Evolutionary conservation across 2,888 invertebrate genomes (phyloP).

Genomic region (Acleris literana): DNA sequence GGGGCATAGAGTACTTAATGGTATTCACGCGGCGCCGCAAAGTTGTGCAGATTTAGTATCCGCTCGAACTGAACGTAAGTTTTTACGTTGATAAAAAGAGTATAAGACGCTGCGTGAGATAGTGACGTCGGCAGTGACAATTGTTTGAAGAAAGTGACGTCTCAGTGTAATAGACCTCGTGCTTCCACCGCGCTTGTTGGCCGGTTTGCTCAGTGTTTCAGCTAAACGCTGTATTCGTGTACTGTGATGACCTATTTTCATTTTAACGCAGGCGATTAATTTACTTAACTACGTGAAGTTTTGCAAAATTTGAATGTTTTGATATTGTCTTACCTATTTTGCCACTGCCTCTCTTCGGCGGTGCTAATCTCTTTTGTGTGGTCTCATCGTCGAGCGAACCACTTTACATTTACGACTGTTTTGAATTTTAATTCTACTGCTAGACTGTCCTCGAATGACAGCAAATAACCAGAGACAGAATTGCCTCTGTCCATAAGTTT

Average conservation of each 20-base stretch:
- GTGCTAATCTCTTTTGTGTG: no score
- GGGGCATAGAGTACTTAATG: conserved; percentile 86
- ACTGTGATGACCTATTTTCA: no score
- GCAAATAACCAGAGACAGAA: no score
- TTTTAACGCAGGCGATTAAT: conserved; percentile 2
- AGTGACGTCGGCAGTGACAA: conserved; percentile 7
- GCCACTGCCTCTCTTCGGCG: neutral
- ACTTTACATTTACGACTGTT: no score
- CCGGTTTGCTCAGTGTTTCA: neutral
- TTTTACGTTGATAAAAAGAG: neutral
- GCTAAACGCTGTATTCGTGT: neutral
- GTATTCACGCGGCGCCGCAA: conserved; percentile 73
- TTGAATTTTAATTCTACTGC: no score
- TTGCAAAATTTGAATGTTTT: conserved; percentile 11
- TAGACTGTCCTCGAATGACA: no score
- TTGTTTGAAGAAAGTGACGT: conserved; percentile 12
- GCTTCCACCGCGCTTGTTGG: neutral
- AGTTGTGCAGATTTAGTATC: conserved; percentile 72
- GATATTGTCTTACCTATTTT: conserved; percentile 9
- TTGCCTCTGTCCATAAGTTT: no score
- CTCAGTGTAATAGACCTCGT: neutral
- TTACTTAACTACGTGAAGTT: neutral
- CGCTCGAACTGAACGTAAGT: neutral
- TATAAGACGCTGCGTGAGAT: conserved; percentile 4
- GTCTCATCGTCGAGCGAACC: no score